Percentiles rank a stretch among this genome's conserved stretches.
Evolutionary conservation across 2,888 invertebrate genomes (phyloP).

Genomic region (Geotrupes spiniger): DNA sequence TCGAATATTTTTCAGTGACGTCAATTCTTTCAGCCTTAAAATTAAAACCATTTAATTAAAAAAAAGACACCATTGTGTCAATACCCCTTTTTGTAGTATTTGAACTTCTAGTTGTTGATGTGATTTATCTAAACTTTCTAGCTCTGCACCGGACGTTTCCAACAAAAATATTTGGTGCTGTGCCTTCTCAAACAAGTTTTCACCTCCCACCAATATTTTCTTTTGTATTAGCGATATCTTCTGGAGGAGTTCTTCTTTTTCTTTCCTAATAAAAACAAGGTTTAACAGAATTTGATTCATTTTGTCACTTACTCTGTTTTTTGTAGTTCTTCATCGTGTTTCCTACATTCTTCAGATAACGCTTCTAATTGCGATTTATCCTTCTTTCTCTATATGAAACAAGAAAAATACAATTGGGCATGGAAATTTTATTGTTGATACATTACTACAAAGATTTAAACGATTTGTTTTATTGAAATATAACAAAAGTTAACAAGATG

Average conservation of each 20-base stretch:
- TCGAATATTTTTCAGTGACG: conserved; percentile 92
- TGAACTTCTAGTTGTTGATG: conserved; percentile 80
- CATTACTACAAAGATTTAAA: conserved; percentile 2
- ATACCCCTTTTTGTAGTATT: conserved; percentile 82
- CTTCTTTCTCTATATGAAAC: conserved; percentile 27
- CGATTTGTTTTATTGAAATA: neutral
- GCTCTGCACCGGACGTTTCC: conserved; percentile 80
- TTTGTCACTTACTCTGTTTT: conserved; percentile 44
- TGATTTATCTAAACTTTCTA: conserved; percentile 73
- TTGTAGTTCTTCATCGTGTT: conserved; percentile 41
- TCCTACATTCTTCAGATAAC: conserved; percentile 38
- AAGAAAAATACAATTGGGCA: neutral
- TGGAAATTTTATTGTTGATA: conserved; percentile 8
- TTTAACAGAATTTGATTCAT: conserved; percentile 9
- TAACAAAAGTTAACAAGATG: too few relatives aligned
- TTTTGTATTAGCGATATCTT: conserved; percentile 89
- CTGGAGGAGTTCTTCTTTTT: conserved; percentile 78
- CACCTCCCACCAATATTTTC: conserved; percentile 96
- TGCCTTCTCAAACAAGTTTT: conserved; percentile 95
- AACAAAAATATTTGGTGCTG: conserved; percentile 88
- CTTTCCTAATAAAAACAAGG: conserved; percentile 50
- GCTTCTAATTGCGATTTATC: conserved; percentile 27
- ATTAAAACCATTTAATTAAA: too few relatives aligned
- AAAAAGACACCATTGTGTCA: neutral
- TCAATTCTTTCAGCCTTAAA: conserved; percentile 82